Base-by-base conservation (phyloP, 2,113 vertebrate species). In the Gambusia affinis region DNA sequence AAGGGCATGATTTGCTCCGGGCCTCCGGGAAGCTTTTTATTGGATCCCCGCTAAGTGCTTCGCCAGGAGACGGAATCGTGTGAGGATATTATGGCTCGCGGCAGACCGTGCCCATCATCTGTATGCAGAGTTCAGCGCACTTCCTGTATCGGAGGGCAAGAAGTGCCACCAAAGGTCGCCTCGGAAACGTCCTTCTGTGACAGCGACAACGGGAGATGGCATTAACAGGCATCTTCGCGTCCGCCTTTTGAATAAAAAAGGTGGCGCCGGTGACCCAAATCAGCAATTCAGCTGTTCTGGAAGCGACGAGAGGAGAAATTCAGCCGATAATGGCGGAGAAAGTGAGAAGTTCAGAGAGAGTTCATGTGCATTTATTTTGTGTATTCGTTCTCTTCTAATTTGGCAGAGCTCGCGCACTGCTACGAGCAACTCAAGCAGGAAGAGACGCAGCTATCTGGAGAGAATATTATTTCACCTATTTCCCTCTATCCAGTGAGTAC, bases 121-220 rank as follows among this genome's bases (percentile, higher is more conserved):
- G 92, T 85, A 92, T 92, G 91, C 92, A 82, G 84, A 85, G 89
- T 76, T 85, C 79, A 83, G 70, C 82, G 22, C 51, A 81, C 80
- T 92, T 94, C 92, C 90, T 91, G 88, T 86, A 83, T 64, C 22
- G 33, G 31, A 57, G 79, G 73, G 76, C 67, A 85, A 84, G 78
- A 80, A 74, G 84, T 61, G 80, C 73, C 87, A 80, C 89, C 71
- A 88, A 87, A 93, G 92, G 93, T 92, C 87, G 70, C 67, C 67
- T 60, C 37, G 42, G 83, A 85, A 88, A 87, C 83, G 80, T 69
- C 73, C 84, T 79, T 78, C 75, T 88, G 88, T 90, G 92, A 91
- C 92, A 85, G 83, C 73, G 87, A 91, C 85, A 83, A 76, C 27
- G 47, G 64, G 73, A 81, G 79, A 70, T 68, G 69, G 71, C 81